phyloP scores from a whole-genome alignment of 2,888 invertebrate genomes.

The Amblyjoppa proteus region DNA sequence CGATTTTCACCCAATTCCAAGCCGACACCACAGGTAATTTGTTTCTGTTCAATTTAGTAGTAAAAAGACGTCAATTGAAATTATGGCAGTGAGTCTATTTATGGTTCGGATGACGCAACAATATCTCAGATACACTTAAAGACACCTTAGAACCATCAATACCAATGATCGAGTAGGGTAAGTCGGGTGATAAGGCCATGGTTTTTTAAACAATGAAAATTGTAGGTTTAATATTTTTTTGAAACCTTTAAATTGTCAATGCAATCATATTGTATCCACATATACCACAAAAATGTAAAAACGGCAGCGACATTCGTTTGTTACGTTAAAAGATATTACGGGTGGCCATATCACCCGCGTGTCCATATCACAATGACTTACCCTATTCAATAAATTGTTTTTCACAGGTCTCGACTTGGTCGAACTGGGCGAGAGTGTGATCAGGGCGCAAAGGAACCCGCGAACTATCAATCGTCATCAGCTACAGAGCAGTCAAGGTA shows the following conservation, averaged over 20 bases:
- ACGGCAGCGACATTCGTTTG: too few species aligned
- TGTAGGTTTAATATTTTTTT: too few species aligned
- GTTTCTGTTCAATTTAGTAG: neutral
- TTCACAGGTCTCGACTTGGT: conserved; percentile 85
- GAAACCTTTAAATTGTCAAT: too few species aligned
- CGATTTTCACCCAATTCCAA: conserved; percentile 86
- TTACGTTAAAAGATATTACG: too few species aligned
- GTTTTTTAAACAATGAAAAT: too few species aligned
- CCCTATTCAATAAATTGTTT: conserved; percentile 3
- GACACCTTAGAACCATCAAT: neutral
- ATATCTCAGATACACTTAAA: neutral
- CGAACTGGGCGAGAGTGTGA: conserved; percentile 86
- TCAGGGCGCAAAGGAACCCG: conserved; percentile 84
- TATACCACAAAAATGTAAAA: too few species aligned
- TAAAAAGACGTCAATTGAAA: neutral
- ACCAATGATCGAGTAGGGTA: too few species aligned
- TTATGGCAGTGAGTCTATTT: too few species aligned
- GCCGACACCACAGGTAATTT: conserved; percentile 80
- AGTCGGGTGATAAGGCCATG: too few species aligned
- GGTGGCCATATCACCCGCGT: too few species aligned
- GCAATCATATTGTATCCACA: too few species aligned
- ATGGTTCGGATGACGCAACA: too few species aligned
- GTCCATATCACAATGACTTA: neutral
- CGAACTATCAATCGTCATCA: conserved; percentile 82
- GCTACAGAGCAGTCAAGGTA: conserved; percentile 83